These are phyloP conservation scores for Drosophila ogumai DNA, from an alignment of 1,140 invertebrate genomes.

Conservation along the genomic window DNA sequence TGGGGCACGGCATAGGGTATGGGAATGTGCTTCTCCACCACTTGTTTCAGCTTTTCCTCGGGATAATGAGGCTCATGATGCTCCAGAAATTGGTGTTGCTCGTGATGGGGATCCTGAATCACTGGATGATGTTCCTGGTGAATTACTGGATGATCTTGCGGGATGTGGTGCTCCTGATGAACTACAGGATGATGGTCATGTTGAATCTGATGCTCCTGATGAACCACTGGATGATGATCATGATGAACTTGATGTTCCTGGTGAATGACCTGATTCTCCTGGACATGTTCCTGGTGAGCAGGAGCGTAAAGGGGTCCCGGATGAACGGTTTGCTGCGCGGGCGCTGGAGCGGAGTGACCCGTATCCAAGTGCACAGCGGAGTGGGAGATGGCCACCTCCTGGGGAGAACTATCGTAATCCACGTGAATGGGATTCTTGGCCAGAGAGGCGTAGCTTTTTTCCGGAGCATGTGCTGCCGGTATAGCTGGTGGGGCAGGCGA, in stretches of 20 bases:
- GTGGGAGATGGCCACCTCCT: constrained; percentile 60
- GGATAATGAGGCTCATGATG: constrained; percentile 71
- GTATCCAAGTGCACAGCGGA: constrained; percentile 35
- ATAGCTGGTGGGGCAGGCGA: constrained; percentile 12
- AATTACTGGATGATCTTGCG: neutral
- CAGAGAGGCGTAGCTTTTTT: constrained; percentile 55
- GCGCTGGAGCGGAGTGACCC: neutral
- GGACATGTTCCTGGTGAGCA: neutral
- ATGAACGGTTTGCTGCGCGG: constrained; percentile 3
- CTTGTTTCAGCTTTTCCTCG: constrained; percentile 85
- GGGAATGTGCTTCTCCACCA: constrained; percentile 85
- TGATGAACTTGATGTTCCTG: constrained; percentile 13
- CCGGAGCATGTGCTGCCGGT: neutral
- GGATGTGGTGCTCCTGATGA: constrained; percentile 2
- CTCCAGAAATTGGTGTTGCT: constrained; percentile 1
- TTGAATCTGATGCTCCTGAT: constrained; percentile 1
- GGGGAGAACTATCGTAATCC: constrained; percentile 61
- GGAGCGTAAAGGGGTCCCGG: constrained; percentile 1
- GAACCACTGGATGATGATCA: neutral
- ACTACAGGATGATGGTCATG: neutral
- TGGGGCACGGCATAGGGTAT: constrained; percentile 86
- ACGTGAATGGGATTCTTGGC: constrained; percentile 73
- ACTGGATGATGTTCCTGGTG: constrained; percentile 1
- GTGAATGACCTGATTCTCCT: constrained; percentile 5
- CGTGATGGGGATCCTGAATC: constrained; percentile 1